phyloP scores from a whole-genome alignment of 35 echinoderm and acorn worm genomes.

The Strongylocentrotus purpuratus region DNA sequence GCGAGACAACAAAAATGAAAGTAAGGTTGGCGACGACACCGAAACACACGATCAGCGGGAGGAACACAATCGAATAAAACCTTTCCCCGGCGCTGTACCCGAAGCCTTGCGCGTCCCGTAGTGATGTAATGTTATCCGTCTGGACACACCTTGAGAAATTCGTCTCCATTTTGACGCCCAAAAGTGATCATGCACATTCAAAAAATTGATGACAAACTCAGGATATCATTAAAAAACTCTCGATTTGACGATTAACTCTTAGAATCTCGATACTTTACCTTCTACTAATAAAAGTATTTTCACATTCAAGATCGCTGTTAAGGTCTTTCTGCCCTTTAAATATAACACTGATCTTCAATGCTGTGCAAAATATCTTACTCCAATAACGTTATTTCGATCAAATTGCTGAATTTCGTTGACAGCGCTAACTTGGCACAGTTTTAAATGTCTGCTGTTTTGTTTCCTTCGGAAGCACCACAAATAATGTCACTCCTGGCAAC shows the following conservation, averaged over 20 bases:
- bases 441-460: background rate
- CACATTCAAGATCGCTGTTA: no score
- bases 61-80: background rate
- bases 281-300: no score
- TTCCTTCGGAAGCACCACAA: background rate
- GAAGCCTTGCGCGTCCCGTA: background rate
- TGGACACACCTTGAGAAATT: background rate
- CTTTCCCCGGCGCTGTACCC: background rate
- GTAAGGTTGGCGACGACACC: constrained; percentile 55
- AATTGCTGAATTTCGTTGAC: background rate
- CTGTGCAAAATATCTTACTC: background rate
- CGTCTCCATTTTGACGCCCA: background rate
- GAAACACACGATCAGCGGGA: constrained; percentile 48
- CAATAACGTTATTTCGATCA: background rate
- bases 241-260: background rate
- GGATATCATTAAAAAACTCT: background rate
- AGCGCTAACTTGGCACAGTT: background rate
- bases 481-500: background rate
- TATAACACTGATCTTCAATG: background rate
- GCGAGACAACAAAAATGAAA: constrained; percentile 64
- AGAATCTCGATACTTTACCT: background rate
- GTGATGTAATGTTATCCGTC: background rate
- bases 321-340: no score
- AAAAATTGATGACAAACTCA: background rate
- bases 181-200: background rate